Conservation (phyloP, 2,113 vertebrate genomes). For the Paramisgurnus dabryanus region DNA sequence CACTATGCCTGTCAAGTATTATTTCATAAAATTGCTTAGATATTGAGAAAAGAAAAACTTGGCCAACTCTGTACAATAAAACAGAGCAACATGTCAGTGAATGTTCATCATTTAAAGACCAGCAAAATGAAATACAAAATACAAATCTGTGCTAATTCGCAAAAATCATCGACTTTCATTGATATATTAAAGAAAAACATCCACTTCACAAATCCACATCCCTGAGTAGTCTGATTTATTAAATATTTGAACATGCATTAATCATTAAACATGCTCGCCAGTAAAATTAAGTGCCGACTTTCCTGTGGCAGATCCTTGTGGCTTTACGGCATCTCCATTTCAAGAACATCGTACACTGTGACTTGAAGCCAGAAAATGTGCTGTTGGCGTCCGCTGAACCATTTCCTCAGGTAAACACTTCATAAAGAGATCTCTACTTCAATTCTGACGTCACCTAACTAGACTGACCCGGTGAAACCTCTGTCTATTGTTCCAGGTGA, state of each 20-base stretch:
- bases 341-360: slow-evolving; percentile 99
- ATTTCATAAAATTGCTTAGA: no score
- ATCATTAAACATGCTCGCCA: background rate
- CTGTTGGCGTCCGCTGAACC: slow-evolving; percentile 96
- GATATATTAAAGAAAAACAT: background rate
- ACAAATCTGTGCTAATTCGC: no score
- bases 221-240: no score
- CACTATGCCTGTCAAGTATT: no score
- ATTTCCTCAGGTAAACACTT: slow-evolving; percentile 83
- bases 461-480: background rate
- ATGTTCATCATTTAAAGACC: no score
- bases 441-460: no score
- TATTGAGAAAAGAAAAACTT: no score
- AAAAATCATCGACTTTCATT: no score
- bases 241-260: no score
- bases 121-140: no score
- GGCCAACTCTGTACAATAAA: no score
- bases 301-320: slow-evolving; percentile 88
- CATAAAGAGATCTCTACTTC: background rate
- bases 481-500: slow-evolving; percentile 77
- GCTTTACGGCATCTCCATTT: slow-evolving; percentile 97
- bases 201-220: background rate
- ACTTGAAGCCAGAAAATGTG: slow-evolving; percentile 97
- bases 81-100: no score
- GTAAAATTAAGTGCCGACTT: background rate